A percentile compares a stretch with the other conserved stretches of the same genome.
phyloP scores from a whole-genome alignment of 2,113 vertebrate species.

The Isurus oxyrinchus region DNA sequence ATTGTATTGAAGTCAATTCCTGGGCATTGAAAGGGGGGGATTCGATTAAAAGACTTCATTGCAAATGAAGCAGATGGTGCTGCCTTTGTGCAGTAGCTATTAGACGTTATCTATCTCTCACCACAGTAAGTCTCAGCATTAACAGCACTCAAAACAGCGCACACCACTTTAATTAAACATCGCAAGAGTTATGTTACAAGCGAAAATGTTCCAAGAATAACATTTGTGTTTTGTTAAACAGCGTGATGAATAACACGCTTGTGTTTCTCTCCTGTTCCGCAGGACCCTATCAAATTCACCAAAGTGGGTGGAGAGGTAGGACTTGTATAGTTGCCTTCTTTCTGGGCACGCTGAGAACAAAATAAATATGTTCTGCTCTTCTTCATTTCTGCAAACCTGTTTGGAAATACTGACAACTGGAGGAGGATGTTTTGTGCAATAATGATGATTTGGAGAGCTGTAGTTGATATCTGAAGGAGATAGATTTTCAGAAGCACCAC shows the following conservation, averaged over 20 bases:
- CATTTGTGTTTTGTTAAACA: slow-evolving; percentile 20
- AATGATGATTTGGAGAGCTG: too few relatives aligned
- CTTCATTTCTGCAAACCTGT: background rate
- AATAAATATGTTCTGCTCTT: background rate
- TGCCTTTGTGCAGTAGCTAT: background rate
- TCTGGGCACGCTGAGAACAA: background rate
- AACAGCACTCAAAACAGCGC: background rate
- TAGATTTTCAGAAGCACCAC: background rate
- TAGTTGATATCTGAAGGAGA: background rate
- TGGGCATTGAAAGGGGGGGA: background rate
- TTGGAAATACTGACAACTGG: background rate
- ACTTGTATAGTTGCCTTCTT: background rate
- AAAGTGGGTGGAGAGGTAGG: background rate
- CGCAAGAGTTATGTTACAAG: background rate
- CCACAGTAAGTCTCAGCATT: background rate
- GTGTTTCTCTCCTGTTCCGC: background rate
- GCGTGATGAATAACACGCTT: background rate
- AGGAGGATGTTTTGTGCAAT: background rate
- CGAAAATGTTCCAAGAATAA: background rate
- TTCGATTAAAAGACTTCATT: background rate
- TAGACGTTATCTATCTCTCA: background rate
- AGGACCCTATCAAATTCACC: background rate
- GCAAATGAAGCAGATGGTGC: background rate
- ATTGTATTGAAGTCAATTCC: background rate
- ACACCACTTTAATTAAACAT: slow-evolving; percentile 22